Conservation (phyloP, 2,113 vertebrate species). For the Loxodonta africana region DNA sequence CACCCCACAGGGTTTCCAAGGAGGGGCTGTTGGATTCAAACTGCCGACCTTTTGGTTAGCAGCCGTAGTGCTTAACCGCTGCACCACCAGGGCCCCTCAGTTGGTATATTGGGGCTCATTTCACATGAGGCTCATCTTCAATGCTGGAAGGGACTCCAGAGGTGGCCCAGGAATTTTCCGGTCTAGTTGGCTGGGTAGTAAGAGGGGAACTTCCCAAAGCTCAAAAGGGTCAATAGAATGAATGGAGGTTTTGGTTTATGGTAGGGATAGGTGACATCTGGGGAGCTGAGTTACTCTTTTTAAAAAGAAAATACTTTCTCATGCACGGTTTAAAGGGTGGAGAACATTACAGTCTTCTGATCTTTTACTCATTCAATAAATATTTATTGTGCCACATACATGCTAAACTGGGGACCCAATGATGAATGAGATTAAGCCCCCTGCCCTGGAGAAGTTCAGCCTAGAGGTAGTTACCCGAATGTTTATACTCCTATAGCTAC, state of each 20-base stretch:
- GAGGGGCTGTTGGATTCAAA: no score
- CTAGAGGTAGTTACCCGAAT: not conserved
- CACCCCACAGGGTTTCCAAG: no score
- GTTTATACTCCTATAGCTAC: not conserved
- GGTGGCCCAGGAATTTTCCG: not conserved
- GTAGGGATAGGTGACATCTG: not conserved
- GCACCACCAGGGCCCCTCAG: no score
- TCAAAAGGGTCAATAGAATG: not conserved
- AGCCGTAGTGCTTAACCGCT: no score
- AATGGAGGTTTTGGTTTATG: not conserved
- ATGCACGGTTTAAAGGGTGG: not conserved
- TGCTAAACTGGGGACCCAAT: not conserved
- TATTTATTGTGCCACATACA: not conserved
- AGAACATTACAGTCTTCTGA: not conserved
- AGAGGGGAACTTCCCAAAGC: not conserved
- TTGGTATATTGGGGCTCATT: not conserved
- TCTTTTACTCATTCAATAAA: constrained; percentile 29
- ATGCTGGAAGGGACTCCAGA: not conserved
- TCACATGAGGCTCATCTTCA: not conserved
- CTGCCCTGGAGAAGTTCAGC: not conserved
- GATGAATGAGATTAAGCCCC: not conserved
- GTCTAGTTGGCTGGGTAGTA: not conserved
- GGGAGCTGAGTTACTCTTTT: not conserved
- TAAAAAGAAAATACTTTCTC: constrained; percentile 4
- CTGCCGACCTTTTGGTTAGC: no score